Conservation (phyloP, 2,888 invertebrate genomes). For the Drosophila tripunctata region DNA sequence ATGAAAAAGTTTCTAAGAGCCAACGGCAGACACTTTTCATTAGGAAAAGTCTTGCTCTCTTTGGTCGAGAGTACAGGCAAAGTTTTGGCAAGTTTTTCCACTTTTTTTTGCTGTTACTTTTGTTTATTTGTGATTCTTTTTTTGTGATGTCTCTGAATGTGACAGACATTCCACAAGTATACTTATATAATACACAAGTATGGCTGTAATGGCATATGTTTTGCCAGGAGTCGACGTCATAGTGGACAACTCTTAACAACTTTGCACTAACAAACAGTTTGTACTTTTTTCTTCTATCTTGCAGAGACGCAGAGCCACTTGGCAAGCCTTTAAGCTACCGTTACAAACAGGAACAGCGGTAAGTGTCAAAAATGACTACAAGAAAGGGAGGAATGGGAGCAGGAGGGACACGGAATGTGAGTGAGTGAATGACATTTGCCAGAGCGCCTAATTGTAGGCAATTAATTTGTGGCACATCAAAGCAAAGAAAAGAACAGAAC, state of each 20-base stretch:
- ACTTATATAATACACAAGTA: constrained; percentile 53
- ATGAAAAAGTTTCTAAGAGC: constrained; percentile 67
- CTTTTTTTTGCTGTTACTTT: constrained; percentile 16
- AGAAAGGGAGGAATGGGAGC: neutral
- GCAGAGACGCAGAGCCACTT: constrained; percentile 35
- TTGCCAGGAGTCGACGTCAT: constrained; percentile 38
- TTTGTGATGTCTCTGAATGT: constrained; percentile 38
- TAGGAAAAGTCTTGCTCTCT: constrained; percentile 48
- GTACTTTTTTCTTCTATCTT: constrained; percentile 30
- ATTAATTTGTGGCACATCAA: constrained; percentile 82
- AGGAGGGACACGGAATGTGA: neutral
- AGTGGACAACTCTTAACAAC: constrained; percentile 33
- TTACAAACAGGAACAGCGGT: constrained; percentile 62
- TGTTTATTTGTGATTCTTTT: constrained; percentile 9
- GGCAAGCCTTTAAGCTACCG: constrained; percentile 67
- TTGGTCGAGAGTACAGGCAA: constrained; percentile 61
- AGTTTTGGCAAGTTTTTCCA: constrained; percentile 49
- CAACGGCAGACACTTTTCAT: constrained; percentile 75
- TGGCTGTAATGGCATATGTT: constrained; percentile 73
- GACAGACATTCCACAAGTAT: constrained; percentile 70
- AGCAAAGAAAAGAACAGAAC: constrained; percentile 71
- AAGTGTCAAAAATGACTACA: constrained; percentile 60
- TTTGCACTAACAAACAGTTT: constrained; percentile 67
- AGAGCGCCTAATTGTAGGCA: constrained; percentile 80
- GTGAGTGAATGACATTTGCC: constrained; percentile 68